These are phyloP conservation scores for Embidobia sp. DNA, from an alignment of 2,888 invertebrate genomes.

Conservation along the genomic window DNA sequence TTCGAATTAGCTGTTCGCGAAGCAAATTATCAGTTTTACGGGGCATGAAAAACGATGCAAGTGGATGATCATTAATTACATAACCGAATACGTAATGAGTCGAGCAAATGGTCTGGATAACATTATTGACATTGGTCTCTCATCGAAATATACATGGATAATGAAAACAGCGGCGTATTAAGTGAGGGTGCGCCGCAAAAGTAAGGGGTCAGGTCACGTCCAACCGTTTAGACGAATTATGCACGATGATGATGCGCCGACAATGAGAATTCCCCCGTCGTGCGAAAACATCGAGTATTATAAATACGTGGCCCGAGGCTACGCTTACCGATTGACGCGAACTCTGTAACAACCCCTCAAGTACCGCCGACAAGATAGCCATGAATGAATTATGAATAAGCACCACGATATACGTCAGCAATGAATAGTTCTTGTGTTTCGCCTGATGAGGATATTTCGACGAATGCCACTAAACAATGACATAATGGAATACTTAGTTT, in stretches of 20 bases:
- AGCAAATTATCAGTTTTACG: not conserved
- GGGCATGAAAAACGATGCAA: slow-evolving; percentile 28
- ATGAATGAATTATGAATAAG: slow-evolving; percentile 65
- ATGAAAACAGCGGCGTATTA: slow-evolving; percentile 60
- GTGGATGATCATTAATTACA: slow-evolving; percentile 50
- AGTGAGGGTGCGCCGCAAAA: slow-evolving; percentile 64
- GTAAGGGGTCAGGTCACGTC: slow-evolving; percentile 61
- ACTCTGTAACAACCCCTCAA: slow-evolving; percentile 63
- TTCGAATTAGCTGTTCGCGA: not conserved
- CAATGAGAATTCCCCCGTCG: slow-evolving; percentile 67
- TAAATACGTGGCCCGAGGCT: slow-evolving; percentile 61
- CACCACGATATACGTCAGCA: slow-evolving; percentile 53
- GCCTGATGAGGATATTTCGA: slow-evolving; percentile 38
- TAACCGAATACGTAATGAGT: slow-evolving; percentile 57
- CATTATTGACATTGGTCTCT: slow-evolving; percentile 55
- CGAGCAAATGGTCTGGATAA: slow-evolving; percentile 41
- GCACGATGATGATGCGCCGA: slow-evolving; percentile 67
- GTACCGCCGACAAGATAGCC: slow-evolving; percentile 49
- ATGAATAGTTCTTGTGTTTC: slow-evolving; percentile 61
- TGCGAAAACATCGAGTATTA: slow-evolving; percentile 60
- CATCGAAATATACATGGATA: slow-evolving; percentile 53
- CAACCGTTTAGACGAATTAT: slow-evolving; percentile 66
- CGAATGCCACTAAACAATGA: slow-evolving; percentile 45
- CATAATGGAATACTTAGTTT: slow-evolving; percentile 24
- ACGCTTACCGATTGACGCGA: slow-evolving; percentile 61